Conservation (phyloP, 2,888 invertebrate genomes). For the Chloromyia formosa region DNA sequence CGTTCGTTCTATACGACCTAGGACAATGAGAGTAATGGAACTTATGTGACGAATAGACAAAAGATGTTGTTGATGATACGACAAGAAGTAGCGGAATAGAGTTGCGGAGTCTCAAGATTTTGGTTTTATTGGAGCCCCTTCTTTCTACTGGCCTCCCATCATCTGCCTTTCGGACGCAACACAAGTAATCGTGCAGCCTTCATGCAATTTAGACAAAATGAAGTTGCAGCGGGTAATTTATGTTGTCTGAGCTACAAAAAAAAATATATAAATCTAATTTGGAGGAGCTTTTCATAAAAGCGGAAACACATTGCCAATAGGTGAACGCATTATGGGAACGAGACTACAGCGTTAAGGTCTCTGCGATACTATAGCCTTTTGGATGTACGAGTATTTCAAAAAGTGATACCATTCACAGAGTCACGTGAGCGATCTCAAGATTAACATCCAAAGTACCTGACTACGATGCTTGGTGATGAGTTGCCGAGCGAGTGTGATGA, state of each 20-base stretch:
- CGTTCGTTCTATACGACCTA: not conserved
- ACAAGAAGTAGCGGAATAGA: conserved; percentile 29
- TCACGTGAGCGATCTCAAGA: no score
- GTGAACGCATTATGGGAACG: not conserved
- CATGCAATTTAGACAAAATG: conserved; percentile 34
- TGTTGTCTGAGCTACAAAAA: not conserved
- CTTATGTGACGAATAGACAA: no score
- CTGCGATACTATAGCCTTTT: no score
- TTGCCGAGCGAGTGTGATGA: no score
- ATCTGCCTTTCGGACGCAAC: conserved; percentile 1
- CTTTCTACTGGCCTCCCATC: conserved; percentile 16
- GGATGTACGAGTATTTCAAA: no score
- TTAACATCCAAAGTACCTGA: no score
- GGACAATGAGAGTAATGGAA: not conserved
- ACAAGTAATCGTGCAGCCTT: conserved; percentile 18
- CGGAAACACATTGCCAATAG: conserved; percentile 3
- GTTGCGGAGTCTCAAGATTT: conserved; percentile 19
- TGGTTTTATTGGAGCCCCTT: conserved; percentile 45
- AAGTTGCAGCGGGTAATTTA: not conserved
- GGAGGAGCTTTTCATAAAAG: not conserved
- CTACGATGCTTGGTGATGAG: no score
- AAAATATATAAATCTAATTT: conserved; percentile 1
- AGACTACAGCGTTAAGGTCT: not conserved
- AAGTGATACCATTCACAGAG: no score
- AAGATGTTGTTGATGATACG: conserved; percentile 28